A percentile compares a stretch with the other conserved stretches of the same genome.
phyloP scores from a whole-genome alignment of 2,888 invertebrate genomes.

The Spodoptera littoralis region DNA sequence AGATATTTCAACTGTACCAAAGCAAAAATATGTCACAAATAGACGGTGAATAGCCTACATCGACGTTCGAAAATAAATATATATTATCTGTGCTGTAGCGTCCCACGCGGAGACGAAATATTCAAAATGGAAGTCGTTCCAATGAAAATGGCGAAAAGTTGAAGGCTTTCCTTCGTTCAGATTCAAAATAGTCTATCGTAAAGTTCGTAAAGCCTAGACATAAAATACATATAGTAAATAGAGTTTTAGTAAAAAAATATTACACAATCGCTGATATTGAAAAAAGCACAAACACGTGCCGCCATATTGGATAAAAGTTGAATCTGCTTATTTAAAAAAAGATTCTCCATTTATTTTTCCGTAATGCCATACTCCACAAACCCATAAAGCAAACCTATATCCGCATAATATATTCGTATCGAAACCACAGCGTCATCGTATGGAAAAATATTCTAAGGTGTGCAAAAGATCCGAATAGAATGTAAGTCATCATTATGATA shows the following conservation, averaged over 20 bases:
- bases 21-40: conserved; percentile 36
- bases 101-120: conserved; percentile 32
- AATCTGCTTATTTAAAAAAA: too few species aligned
- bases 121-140: conserved; percentile 27
- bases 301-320: too few species aligned
- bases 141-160: conserved; percentile 23
- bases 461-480: conserved; percentile 41
- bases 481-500: conserved; percentile 63
- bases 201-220: background rate
- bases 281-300: too few species aligned
- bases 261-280: too few species aligned
- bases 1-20: conserved; percentile 26
- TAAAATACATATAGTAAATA: too few species aligned
- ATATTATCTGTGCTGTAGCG: conserved; percentile 21
- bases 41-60: conserved; percentile 24
- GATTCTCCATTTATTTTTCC: too few species aligned
- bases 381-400: background rate
- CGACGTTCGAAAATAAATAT: conserved; percentile 39
- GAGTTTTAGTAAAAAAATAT: background rate
- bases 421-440: conserved; percentile 22
- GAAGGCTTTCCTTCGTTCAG: background rate
- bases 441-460: conserved; percentile 44
- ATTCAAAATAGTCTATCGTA: conserved; percentile 3
- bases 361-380: background rate
- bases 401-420: conserved; percentile 20